Evolutionary conservation across 2,888 invertebrate genomes (phyloP), one percentile per base, ranked within the genome.

Genomic region (Cephus runcator): DNA sequence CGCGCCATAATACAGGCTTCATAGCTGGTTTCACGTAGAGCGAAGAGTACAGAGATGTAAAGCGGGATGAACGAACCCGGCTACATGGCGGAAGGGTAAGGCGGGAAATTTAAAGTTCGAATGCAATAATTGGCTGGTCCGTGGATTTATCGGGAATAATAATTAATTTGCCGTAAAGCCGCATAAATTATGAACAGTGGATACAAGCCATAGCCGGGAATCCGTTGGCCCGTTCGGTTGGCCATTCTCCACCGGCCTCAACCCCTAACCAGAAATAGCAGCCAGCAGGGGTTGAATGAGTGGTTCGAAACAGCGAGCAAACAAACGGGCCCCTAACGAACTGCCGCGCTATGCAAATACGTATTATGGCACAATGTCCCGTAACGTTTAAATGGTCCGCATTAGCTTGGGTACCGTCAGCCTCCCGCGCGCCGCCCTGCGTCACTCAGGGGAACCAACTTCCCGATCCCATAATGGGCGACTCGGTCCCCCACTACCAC

Each of bases 311-410:
- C 69, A 78, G 82, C 81, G 84, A 82, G 86, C 88, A 89, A 89
- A 90, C 88, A 88, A 90, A 88, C 88, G 89, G 84, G 81, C 85
- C 86, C 83, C 87, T 89, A 89, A 89, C 89, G 88, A 89, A 90
- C 88, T 88, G 86, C 81, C 82, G 82, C 83, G 82, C 85, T 85
- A 84, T 84, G 84, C 84, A 85, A 86, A 86, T 85, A 84, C 85
- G 84, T 86, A 87, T 87, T 86, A 86, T 83, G 82, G 87, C 84
- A 85, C 85, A 84, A 87, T 87, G 83, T 85, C 83, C 75, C 79
- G 73, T 74, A 79, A 85, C 89, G 86, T 86, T 88, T 88, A 88
- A 89, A 89, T 87, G 86, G 87, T 84, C 80, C 84, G 86, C 87
- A 88, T 89, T 88, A 90, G 85, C 86, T 23, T 1, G 33, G 15